A percentile compares a stretch with the other conserved stretches of the same genome.
These are phyloP conservation scores for Psammodynastes pulverulentus DNA, from an alignment of 2,113 vertebrate species.

Conservation along the genomic window DNA sequence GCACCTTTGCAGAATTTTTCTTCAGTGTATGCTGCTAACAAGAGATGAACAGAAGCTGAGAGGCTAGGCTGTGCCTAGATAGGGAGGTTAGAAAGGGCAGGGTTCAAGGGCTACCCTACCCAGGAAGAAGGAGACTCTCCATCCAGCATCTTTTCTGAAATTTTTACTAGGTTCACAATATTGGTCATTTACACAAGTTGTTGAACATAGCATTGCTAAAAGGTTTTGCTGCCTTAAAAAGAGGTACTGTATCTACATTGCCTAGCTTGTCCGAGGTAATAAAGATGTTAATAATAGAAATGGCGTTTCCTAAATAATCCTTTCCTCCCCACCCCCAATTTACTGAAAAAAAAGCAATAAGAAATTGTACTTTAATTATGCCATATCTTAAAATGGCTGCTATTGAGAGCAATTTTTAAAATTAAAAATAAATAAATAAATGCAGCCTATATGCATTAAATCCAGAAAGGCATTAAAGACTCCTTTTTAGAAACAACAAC, in stretches of 20 bases:
- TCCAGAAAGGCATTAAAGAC: not conserved
- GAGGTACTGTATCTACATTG: not conserved
- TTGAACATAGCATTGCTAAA: not conserved
- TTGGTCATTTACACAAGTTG: not conserved
- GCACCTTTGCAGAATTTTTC: not conserved
- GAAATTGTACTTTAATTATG: constrained; percentile 31
- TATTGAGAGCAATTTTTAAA: not conserved
- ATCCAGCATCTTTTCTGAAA: not conserved
- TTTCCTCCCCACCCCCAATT: not conserved
- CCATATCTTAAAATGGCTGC: constrained; percentile 13
- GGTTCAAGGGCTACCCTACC: not conserved
- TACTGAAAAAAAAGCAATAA: constrained; percentile 9
- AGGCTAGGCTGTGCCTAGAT: not conserved
- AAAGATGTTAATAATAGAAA: not conserved
- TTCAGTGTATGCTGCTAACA: not conserved
- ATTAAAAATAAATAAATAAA: constrained; percentile 3
- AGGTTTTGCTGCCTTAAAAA: not conserved
- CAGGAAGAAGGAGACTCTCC: not conserved
- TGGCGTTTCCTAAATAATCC: not conserved
- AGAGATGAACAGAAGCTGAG: not conserved
- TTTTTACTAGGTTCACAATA: not conserved
- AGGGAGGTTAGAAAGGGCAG: not conserved
- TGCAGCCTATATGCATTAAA: not conserved
- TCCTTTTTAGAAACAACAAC: not conserved
- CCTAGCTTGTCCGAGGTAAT: constrained; percentile 9